Evolutionary conservation across 2,888 invertebrate genomes (phyloP).

Genomic region (Epistrophe grossulariae): DNA sequence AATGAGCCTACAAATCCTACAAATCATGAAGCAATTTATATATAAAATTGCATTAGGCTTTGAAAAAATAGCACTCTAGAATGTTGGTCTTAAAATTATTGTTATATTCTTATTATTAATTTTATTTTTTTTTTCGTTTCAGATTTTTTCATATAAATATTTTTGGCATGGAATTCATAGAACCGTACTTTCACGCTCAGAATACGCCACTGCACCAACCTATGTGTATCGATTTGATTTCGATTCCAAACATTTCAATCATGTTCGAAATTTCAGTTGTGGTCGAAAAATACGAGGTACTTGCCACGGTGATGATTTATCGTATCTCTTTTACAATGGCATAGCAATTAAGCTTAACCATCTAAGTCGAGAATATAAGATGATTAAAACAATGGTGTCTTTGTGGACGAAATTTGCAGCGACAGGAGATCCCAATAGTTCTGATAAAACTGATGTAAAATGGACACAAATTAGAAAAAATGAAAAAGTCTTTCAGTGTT

Average conservation of each 20-base stretch:
- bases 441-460: constrained; percentile 23
- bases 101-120: too few species aligned
- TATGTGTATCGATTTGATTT: constrained; percentile 83
- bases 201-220: constrained; percentile 80
- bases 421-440: constrained; percentile 81
- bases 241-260: constrained; percentile 83
- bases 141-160: constrained; percentile 83
- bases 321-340: constrained; percentile 83
- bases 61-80: too few species aligned
- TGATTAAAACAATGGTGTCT: constrained; percentile 81
- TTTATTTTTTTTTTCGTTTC: constrained; percentile 22
- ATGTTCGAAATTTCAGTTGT: constrained; percentile 82
- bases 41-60: too few species aligned
- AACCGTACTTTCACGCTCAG: constrained; percentile 80
- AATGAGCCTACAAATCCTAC: too few species aligned
- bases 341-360: constrained; percentile 80
- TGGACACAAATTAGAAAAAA: constrained; percentile 80
- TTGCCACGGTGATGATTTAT: constrained; percentile 83
- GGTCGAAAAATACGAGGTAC: constrained; percentile 82
- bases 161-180: constrained; percentile 84
- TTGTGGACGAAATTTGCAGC: constrained; percentile 82
- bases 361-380: constrained; percentile 81
- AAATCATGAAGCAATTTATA: too few species aligned
- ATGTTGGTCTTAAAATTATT: too few species aligned
- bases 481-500: constrained; percentile 80